phyloP scores from a whole-genome alignment of 2,797 vertebrate species.

The Coccyzus lansbergi region DNA sequence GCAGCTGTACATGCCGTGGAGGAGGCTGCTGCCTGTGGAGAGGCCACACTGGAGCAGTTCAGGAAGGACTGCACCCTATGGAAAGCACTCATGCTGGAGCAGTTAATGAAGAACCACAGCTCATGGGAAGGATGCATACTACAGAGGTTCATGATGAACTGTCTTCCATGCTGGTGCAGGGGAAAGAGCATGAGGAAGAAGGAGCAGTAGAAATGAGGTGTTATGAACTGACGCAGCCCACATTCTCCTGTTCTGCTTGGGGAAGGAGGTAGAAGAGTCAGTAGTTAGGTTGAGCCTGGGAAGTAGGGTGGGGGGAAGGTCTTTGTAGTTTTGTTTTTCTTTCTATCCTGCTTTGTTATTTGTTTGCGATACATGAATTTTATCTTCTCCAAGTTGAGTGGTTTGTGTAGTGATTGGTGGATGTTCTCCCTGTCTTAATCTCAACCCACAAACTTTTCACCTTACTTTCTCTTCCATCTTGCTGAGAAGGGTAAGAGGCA shows the following conservation, averaged over 20 bases:
- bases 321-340: background rate
- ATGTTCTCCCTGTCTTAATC: no score
- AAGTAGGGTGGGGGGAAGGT: no score
- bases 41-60: no score
- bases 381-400: rapidly evolving
- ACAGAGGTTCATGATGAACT: background rate
- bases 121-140: rapidly evolving
- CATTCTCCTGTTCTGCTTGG: rapidly evolving
- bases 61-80: no score
- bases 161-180: background rate
- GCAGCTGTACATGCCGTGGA: no score
- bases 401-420: rapidly evolving
- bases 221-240: background rate
- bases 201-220: background rate
- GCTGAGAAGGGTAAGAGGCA: background rate
- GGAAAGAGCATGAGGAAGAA: background rate
- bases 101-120: no score
- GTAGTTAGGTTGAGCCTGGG: background rate
- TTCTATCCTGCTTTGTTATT: background rate
- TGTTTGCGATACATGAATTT: background rate
- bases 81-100: background rate
- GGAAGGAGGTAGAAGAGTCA: background rate
- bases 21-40: no score
- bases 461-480: background rate
- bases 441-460: background rate